A percentile compares a stretch with the other conserved stretches of the same genome.
phyloP scores from a whole-genome alignment of 1,140 invertebrate genomes.

The Cyphomyrmex costatus region DNA sequence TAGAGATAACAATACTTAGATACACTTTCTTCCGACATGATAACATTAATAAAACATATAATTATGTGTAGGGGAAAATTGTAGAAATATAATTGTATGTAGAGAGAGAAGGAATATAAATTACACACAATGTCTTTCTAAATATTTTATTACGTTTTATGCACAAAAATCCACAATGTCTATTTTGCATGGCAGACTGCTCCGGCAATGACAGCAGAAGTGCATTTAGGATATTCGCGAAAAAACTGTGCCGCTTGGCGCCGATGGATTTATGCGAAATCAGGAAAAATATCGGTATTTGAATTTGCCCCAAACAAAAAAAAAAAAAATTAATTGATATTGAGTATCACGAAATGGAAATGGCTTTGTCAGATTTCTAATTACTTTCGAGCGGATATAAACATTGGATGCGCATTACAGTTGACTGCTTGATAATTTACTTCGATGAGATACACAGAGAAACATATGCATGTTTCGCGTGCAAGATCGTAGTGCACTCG shows the following conservation, averaged over 20 bases:
- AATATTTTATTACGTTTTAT: neutral
- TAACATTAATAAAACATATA: slow-evolving; percentile 15
- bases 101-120: neutral
- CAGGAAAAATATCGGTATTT: slow-evolving; percentile 13
- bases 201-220: neutral
- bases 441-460: neutral
- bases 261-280: neutral
- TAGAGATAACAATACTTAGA: neutral
- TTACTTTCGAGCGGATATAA: slow-evolving; percentile 23
- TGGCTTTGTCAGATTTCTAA: slow-evolving; percentile 6
- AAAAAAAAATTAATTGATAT: slow-evolving; percentile 27
- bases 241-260: neutral
- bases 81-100: neutral
- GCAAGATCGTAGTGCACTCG: neutral
- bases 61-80: neutral
- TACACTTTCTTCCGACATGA: neutral
- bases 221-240: slow-evolving; percentile 20
- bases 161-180: neutral
- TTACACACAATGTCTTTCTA: neutral
- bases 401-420: neutral
- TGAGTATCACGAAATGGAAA: neutral
- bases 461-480: neutral
- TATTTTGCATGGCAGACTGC: neutral
- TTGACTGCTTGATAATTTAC: neutral
- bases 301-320: neutral